These are phyloP conservation scores for Mus caroli DNA, from an alignment of 2,797 vertebrate species.

Conservation along the genomic window DNA sequence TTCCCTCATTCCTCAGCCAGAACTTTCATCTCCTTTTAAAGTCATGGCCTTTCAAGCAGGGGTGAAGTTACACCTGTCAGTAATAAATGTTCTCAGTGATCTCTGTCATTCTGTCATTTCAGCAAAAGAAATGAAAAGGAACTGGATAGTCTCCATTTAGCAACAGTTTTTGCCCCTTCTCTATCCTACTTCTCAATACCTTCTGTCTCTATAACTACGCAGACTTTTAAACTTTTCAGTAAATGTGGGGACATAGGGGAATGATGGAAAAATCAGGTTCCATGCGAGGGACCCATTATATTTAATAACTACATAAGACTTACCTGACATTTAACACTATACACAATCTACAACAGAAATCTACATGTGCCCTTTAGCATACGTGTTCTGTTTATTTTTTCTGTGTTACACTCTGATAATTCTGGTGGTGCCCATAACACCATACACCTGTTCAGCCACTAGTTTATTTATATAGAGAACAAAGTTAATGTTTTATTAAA, in stretches of 20 bases:
- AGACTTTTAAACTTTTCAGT: slow-evolving; percentile 38
- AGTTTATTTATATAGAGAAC: slow-evolving; percentile 69
- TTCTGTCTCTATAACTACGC: slow-evolving; percentile 3
- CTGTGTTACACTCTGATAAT: slow-evolving; percentile 20
- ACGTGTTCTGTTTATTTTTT: slow-evolving; percentile 67
- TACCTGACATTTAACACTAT: neutral
- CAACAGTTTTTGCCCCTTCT: neutral
- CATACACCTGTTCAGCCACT: slow-evolving; percentile 13
- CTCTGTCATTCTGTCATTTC: slow-evolving; percentile 73
- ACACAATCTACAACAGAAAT: neutral
- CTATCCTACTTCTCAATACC: neutral
- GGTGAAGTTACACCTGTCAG: slow-evolving; percentile 85
- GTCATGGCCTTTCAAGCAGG: slow-evolving; percentile 78
- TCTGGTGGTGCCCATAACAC: slow-evolving; percentile 53
- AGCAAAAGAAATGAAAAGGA: slow-evolving; percentile 71
- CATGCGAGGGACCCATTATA: neutral
- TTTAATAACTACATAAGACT: slow-evolving; percentile 36
- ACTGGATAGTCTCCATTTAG: neutral
- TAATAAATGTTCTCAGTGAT: slow-evolving; percentile 68
- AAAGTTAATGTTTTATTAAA: slow-evolving; percentile 83
- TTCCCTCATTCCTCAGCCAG: slow-evolving; percentile 78
- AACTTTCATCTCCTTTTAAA: slow-evolving; percentile 85
- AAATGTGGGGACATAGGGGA: neutral
- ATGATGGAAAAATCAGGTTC: slow-evolving; percentile 34
- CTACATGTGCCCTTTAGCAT: slow-evolving; percentile 31